A percentile compares a stretch with the other conserved stretches of the same genome.
phyloP scores from a whole-genome alignment of 2,888 invertebrate genomes.

The Aromia moschata region DNA sequence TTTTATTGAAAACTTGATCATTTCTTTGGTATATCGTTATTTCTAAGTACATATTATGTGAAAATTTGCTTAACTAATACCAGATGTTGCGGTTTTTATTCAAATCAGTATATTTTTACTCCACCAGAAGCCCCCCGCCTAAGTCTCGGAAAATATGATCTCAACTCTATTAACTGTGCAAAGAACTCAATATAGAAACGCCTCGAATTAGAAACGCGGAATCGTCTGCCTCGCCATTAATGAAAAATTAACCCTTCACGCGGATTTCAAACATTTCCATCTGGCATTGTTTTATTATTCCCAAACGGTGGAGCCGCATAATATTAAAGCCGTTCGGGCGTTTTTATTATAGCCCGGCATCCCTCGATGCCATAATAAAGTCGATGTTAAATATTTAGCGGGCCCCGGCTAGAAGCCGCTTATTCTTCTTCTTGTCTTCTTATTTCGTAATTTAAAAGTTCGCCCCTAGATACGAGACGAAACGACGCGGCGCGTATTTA shows the following conservation, averaged over 20 bases:
- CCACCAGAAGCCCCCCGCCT: no score
- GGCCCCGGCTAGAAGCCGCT: constrained; percentile 51
- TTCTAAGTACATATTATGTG: no score
- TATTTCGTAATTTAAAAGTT: constrained; percentile 60
- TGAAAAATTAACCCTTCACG: constrained; percentile 41
- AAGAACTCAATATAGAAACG: no score
- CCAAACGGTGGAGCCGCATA: constrained; percentile 47
- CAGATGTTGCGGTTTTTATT: no score
- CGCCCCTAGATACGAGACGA: constrained; percentile 49
- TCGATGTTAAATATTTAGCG: constrained; percentile 58
- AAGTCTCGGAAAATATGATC: no score
- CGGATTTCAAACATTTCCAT: constrained; percentile 48
- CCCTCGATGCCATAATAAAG: constrained; percentile 53
- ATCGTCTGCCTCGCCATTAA: constrained; percentile 26
- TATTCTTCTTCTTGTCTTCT: constrained; percentile 50
- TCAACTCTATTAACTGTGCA: no score
- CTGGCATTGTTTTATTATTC: constrained; percentile 52
- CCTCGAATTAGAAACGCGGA: background rate
- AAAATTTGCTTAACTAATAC: no score
- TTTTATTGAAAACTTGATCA: no score
- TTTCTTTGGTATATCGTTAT: no score
- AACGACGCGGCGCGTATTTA: constrained; percentile 49
- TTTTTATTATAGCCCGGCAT: constrained; percentile 41
- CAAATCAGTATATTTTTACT: no score
- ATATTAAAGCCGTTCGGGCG: constrained; percentile 50